These are phyloP conservation scores for Sebastes trivittatus DNA, from an alignment of 2,797 vertebrate species.

Conservation along the genomic window DNA sequence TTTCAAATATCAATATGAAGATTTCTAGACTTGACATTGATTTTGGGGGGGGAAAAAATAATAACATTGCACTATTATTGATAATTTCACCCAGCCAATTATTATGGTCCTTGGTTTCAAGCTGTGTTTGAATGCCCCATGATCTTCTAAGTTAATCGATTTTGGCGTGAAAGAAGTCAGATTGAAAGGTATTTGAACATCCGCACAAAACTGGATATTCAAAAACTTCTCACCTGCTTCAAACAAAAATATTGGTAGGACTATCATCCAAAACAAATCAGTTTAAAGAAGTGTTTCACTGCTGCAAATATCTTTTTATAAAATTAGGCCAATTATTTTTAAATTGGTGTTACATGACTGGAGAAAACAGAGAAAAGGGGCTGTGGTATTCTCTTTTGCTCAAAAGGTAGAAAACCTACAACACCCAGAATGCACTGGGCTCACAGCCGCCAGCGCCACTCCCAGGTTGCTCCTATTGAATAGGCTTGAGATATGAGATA, in stretches of 20 bases:
- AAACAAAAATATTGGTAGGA: not conserved
- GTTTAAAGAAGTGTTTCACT: too few species aligned
- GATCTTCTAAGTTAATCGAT: not conserved
- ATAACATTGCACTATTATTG: not conserved
- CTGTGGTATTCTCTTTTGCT: too few species aligned
- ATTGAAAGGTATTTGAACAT: not conserved
- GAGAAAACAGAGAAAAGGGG: too few species aligned
- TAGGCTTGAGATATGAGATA: too few species aligned
- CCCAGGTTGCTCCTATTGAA: too few species aligned
- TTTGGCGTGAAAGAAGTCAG: not conserved
- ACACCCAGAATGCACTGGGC: too few species aligned
- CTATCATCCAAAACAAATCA: not conserved
- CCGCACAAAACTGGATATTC: not conserved
- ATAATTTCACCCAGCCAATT: not conserved
- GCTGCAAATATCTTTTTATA: too few species aligned
- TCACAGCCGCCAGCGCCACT: too few species aligned
- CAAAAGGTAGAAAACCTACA: too few species aligned
- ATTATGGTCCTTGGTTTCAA: not conserved
- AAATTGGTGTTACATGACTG: too few species aligned
- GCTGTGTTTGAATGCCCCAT: not conserved
- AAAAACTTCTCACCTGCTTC: not conserved
- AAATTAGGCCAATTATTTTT: too few species aligned
- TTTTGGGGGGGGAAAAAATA: not conserved
- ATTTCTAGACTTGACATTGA: not conserved
- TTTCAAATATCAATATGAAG: not conserved